phyloP scores from a whole-genome alignment of 2,888 invertebrate genomes.

The Parapristionchus giblindavisi region DNA sequence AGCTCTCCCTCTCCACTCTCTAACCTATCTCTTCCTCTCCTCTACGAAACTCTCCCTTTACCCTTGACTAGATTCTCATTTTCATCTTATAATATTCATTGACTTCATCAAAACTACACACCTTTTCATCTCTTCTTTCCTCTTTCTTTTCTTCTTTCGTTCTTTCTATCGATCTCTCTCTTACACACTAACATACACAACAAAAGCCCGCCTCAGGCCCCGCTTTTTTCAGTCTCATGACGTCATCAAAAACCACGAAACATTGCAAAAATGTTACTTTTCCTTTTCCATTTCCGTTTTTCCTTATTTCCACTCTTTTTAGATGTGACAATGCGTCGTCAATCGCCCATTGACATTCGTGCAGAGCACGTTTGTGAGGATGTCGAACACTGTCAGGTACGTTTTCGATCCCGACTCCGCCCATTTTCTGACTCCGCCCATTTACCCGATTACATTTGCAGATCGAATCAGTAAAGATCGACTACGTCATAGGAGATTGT shows the following conservation, averaged over 20 bases:
- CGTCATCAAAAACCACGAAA: no score
- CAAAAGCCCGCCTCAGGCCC: no score
- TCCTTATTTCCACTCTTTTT: background rate
- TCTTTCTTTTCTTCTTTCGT: constrained; percentile 12
- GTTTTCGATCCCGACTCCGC: background rate
- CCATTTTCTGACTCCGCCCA: background rate
- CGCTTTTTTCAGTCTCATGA: no score
- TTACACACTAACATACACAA: no score
- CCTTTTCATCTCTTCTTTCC: background rate
- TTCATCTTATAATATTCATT: background rate
- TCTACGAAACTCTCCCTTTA: background rate
- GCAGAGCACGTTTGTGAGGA: constrained; percentile 31
- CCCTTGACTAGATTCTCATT: background rate
- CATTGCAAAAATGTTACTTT: background rate
- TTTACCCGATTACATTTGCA: constrained; percentile 37
- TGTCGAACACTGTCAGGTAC: constrained; percentile 29
- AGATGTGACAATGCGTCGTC: constrained; percentile 36
- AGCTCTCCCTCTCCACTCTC: background rate
- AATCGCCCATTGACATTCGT: constrained; percentile 38
- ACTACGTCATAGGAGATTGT: constrained; percentile 58
- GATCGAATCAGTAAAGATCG: constrained; percentile 53
- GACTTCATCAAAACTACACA: no score
- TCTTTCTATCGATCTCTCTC: no score
- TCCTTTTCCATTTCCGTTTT: background rate
- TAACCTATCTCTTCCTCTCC: constrained; percentile 11